Conservation (phyloP, 2,113 vertebrate genomes). For the Buteo buteo region DNA sequence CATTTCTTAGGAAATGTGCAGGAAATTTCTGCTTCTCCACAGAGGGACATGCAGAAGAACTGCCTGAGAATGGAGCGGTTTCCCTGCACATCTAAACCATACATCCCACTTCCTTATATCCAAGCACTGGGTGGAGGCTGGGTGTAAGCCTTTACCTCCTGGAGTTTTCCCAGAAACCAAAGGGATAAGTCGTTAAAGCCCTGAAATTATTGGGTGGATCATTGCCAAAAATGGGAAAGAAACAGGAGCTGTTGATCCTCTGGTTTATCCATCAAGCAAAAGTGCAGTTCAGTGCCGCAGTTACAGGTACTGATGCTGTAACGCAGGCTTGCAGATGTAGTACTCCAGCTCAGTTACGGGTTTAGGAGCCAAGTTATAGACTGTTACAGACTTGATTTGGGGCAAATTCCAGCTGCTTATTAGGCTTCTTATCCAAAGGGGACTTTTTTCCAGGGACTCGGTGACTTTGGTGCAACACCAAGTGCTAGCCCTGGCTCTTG, state of each 20-base stretch:
- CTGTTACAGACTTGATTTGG: rapidly evolving
- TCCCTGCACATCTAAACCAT: not conserved
- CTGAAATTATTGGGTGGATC: not conserved
- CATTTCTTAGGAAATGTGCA: not conserved
- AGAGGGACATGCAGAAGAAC: not conserved
- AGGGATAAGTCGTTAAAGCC: not conserved
- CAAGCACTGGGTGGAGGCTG: rapidly evolving
- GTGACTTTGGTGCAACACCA: not conserved
- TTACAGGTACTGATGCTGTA: not conserved
- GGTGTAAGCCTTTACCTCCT: not conserved
- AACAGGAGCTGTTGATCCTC: not conserved
- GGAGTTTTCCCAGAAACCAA: not conserved
- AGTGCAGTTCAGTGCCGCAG: not conserved
- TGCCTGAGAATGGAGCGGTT: not conserved
- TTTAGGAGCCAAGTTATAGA: not conserved
- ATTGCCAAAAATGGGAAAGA: not conserved
- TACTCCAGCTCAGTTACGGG: not conserved
- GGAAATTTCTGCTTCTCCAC: not conserved
- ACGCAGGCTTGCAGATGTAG: not conserved
- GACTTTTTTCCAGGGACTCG: not conserved
- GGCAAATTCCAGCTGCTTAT: not conserved
- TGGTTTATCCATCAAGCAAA: not conserved
- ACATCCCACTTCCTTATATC: rapidly evolving
- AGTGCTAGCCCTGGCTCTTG: not conserved
- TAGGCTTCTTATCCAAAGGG: not conserved